A percentile compares a stretch with the other conserved stretches of the same genome.
phyloP scores from a whole-genome alignment of 2,888 invertebrate species.

The Pharmacophagus antenor region DNA sequence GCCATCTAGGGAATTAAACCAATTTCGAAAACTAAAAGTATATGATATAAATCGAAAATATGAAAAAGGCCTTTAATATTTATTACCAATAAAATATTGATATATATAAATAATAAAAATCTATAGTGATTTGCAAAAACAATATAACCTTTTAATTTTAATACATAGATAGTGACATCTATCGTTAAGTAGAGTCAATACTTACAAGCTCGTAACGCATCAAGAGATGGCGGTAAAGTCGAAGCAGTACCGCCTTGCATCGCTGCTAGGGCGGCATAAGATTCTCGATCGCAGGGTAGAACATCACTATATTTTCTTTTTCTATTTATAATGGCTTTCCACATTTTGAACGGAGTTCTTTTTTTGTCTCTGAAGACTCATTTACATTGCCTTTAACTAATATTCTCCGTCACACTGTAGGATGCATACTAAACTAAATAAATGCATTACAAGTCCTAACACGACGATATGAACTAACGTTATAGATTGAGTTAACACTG shows the following conservation, averaged over 20 bases:
- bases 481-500: slow-evolving; percentile 43
- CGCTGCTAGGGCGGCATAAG: slow-evolving; percentile 72
- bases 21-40: neutral
- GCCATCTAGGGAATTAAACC: neutral
- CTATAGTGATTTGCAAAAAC: too few species aligned
- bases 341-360: slow-evolving; percentile 68
- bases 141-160: too few species aligned
- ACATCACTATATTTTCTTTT: slow-evolving; percentile 74
- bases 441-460: slow-evolving; percentile 9
- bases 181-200: slow-evolving; percentile 59
- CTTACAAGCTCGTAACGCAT: slow-evolving; percentile 76
- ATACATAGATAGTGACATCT: slow-evolving; percentile 57
- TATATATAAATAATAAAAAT: too few species aligned
- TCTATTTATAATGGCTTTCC: slow-evolving; percentile 72
- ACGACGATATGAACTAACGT: slow-evolving; percentile 35
- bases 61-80: neutral
- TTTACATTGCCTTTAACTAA: slow-evolving; percentile 48
- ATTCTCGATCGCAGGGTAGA: slow-evolving; percentile 64
- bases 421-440: neutral
- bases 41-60: neutral
- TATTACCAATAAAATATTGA: neutral
- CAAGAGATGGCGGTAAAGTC: slow-evolving; percentile 76
- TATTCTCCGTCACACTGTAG: neutral
- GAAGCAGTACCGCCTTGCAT: slow-evolving; percentile 73
- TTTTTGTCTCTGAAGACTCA: slow-evolving; percentile 72